phyloP scores from a whole-genome alignment of 2,888 invertebrate genomes.

The Marronus borbonicus region DNA sequence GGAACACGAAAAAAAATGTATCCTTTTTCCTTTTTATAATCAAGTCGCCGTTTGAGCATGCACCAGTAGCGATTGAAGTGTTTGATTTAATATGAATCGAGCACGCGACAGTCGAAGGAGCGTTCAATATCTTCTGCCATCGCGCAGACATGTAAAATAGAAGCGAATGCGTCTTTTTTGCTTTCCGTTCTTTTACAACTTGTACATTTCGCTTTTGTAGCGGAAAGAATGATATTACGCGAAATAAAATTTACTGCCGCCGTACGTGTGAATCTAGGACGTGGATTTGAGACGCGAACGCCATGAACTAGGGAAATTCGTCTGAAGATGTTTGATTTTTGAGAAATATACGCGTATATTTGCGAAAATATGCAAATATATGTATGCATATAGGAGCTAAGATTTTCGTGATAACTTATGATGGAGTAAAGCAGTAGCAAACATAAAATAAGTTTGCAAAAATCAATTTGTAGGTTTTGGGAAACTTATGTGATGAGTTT shows the following conservation, averaged over 20 bases:
- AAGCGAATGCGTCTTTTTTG: not conserved
- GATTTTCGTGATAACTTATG: too few relatives aligned
- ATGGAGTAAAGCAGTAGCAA: too few relatives aligned
- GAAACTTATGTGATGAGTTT: too few relatives aligned
- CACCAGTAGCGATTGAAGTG: constrained; percentile 6
- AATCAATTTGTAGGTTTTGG: too few relatives aligned
- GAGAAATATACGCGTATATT: too few relatives aligned
- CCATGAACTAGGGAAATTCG: too few relatives aligned
- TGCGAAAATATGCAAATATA: too few relatives aligned
- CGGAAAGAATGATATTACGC: not conserved
- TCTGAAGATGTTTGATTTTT: too few relatives aligned
- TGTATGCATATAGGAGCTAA: too few relatives aligned
- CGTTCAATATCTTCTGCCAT: constrained; percentile 24
- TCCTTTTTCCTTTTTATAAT: too few relatives aligned
- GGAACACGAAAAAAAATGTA: too few relatives aligned
- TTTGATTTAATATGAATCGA: constrained; percentile 32
- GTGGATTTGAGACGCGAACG: not conserved
- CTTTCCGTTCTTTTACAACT: constrained; percentile 6
- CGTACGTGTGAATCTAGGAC: constrained; percentile 1
- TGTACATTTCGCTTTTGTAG: constrained; percentile 17
- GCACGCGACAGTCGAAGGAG: constrained; percentile 3
- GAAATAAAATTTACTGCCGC: not conserved
- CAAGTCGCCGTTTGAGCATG: not conserved
- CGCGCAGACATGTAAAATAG: constrained; percentile 9
- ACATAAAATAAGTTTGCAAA: too few relatives aligned